Evolutionary conservation across 1,140 invertebrate species (phyloP).

Genomic region (Eriocheir sinensis): DNA sequence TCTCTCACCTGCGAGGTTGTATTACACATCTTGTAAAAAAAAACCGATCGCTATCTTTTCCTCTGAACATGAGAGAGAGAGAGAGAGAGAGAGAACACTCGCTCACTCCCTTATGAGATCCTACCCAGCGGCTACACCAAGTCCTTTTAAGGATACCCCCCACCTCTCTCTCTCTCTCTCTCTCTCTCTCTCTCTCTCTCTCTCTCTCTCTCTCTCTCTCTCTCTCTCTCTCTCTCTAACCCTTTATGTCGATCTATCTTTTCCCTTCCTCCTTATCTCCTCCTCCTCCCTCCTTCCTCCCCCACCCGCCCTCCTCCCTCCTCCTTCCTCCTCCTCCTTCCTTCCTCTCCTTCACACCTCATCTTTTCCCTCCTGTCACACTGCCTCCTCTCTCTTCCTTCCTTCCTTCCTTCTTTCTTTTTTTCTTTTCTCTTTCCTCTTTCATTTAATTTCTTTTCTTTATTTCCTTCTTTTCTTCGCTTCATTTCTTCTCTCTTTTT

Average conservation of each 20-base stretch:
- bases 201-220: background rate
- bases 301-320: background rate
- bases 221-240: background rate
- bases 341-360: background rate
- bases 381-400: background rate
- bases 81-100: too few relatives aligned
- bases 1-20: too few relatives aligned
- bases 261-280: background rate
- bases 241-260: background rate
- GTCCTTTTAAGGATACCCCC: too few relatives aligned
- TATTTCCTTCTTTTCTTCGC: too few relatives aligned
- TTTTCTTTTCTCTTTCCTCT: background rate
- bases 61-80: too few relatives aligned
- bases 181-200: background rate
- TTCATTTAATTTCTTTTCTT: background rate
- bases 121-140: too few relatives aligned
- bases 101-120: too few relatives aligned
- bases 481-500: background rate
- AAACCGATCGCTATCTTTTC: too few relatives aligned
- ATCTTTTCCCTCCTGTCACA: background rate
- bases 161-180: background rate
- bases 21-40: too few relatives aligned
- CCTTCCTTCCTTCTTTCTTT: background rate
- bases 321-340: background rate
- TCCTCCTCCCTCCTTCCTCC: background rate